phyloP scores from a whole-genome alignment of 2,888 invertebrate species.

The Baccha elongata region DNA sequence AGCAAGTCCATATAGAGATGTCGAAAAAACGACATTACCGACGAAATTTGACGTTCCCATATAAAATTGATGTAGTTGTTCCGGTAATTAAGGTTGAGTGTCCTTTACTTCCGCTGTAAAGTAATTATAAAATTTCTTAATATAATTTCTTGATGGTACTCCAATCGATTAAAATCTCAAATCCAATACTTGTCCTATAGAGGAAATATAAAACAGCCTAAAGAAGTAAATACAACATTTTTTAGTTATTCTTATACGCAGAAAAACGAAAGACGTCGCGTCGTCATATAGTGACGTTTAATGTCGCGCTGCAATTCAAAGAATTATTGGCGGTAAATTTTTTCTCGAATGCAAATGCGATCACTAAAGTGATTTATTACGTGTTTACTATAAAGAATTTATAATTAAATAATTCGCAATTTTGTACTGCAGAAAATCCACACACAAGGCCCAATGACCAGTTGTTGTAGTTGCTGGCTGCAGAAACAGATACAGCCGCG shows the following conservation, averaged over 20 bases:
- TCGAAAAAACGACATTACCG: too few species aligned
- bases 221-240: background rate
- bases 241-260: slow-evolving; percentile 6
- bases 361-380: slow-evolving; percentile 72
- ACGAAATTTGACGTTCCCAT: too few species aligned
- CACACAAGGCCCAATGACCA: slow-evolving; percentile 27
- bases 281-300: slow-evolving; percentile 3
- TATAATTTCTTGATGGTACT: too few species aligned
- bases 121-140: too few species aligned
- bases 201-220: background rate
- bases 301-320: slow-evolving; percentile 26
- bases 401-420: slow-evolving; percentile 72
- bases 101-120: too few species aligned
- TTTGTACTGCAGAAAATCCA: slow-evolving; percentile 41
- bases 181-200: too few species aligned
- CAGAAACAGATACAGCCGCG: background rate
- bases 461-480: slow-evolving; percentile 32
- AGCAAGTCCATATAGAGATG: too few species aligned
- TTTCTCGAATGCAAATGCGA: slow-evolving; percentile 62
- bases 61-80: too few species aligned
- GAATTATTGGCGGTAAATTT: slow-evolving; percentile 5
- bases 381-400: slow-evolving; percentile 67
- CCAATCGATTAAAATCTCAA: too few species aligned
- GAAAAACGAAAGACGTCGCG: slow-evolving; percentile 25
- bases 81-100: too few species aligned